Evolutionary conservation across 2,797 vertebrate species (phyloP), one percentile per base, ranked within the genome.

Genomic region (Cryptoprocta ferox): DNA sequence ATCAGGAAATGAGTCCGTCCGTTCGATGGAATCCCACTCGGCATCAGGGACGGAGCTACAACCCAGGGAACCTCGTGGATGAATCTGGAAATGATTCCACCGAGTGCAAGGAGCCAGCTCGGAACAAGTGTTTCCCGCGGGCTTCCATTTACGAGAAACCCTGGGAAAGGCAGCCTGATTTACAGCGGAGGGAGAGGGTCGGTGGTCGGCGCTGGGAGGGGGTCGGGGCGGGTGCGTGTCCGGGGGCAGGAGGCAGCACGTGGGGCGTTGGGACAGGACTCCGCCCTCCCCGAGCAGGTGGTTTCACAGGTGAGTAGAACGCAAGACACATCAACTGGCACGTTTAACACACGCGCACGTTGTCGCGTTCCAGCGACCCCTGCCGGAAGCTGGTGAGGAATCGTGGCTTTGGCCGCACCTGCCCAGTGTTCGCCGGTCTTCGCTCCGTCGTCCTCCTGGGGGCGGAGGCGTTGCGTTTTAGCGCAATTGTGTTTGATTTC

Each of bases 401-500:
- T 2, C 2, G 5, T 32, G 30, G 65, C 35, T 14, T 2, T 3
- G 5, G 2, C 32, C 1, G 39, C 2, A 1, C 37, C 68, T 45
- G 53, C 76, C 32, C 11, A 13, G 8, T 11, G 14, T 7, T 18
- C 56, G 8, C 18, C 7, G 28, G 14, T 13, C 53, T 63, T 70
- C 19, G 35, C 24, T 35, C 3, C 48, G 37, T n/a, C 30, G 21
- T 35, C 13, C 28, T 37, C 39, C 66, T 26, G n/a, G 9, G 1
- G n/a, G 39, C 26, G 24, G 26, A 45, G 37, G 37, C 3, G 6
- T 24, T 26, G 11, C 2, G 21, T 71, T 39, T 26, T 26, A 39
- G 37, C 12, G 0, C 21, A 24, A 2, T 39, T 39, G 26, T 3
- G 21, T 12, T 71, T 71, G 39, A 71, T 28, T 39, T 71, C 37